phyloP scores from a whole-genome alignment of 2,113 vertebrate species.

The Rynchops niger region DNA sequence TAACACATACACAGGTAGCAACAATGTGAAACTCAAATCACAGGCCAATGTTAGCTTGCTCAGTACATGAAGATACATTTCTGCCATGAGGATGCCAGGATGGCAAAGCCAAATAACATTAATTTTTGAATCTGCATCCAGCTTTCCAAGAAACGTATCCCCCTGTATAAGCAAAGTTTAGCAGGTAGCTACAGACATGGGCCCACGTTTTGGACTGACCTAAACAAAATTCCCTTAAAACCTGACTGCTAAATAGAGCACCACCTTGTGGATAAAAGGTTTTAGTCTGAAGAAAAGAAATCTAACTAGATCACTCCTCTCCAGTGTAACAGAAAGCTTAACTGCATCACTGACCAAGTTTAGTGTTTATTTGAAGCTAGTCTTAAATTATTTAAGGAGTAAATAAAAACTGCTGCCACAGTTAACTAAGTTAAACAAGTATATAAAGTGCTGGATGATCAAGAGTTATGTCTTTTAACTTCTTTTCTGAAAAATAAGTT shows the following conservation, averaged over 20 bases:
- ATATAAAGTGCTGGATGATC: not conserved
- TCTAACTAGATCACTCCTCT: not conserved
- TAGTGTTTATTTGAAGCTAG: not conserved
- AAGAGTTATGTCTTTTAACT: not conserved
- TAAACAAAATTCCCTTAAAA: not conserved
- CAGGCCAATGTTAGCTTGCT: not conserved
- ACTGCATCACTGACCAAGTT: not conserved
- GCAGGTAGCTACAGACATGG: not conserved
- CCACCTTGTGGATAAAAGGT: fast-evolving
- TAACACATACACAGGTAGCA: not conserved
- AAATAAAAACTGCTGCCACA: not conserved
- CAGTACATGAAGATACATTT: not conserved
- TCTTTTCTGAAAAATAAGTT: not conserved
- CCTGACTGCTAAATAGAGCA: not conserved
- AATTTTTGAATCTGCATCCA: not conserved
- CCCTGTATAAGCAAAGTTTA: not conserved
- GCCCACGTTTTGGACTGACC: not conserved
- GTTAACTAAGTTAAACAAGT: not conserved
- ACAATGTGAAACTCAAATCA: not conserved
- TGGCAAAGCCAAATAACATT: not conserved
- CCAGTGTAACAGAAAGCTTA: not conserved
- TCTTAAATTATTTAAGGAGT: not conserved
- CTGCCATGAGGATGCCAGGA: not conserved
- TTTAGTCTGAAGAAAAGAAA: not conserved
- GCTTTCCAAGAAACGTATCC: not conserved